Base-by-base conservation (phyloP, 2,113 vertebrate genomes). In the Poecile atricapillus region DNA sequence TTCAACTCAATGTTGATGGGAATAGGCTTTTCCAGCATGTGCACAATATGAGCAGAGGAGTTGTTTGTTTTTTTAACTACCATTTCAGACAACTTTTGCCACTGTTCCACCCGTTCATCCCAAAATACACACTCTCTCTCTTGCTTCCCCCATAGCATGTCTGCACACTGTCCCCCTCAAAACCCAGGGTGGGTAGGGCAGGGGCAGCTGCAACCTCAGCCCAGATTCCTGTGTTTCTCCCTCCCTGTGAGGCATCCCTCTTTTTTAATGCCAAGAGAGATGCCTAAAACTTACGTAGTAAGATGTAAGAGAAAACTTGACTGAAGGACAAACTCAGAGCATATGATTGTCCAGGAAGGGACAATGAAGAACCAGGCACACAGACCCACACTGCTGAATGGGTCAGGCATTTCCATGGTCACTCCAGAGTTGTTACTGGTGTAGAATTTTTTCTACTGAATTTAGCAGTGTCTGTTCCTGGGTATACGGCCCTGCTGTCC, bases 401-500 rank as follows among this genome's bases (percentile, higher is more conserved):
- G 91, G 59, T 84, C 75, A 50, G 84, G 24, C 31, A 41, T 83
- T 78, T 81, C 78, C 5, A 5, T 1, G 1, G 62, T 76, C 41
- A 33, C 59, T 96, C 47, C 30, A n/a, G 74, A 91, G n/a, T 79
- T 7, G 2, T 78, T 79, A 79, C 35, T 41, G 52, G 15, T 82
- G 44, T 67, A 83, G 56, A 69, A 64, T 43, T 80, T 90, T 95
- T 94, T 39, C 83, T 95, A 2, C 49, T 79, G 33, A 81, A 83
- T 95, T 80, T 93, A 85, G 55, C 67, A 55, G 70, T 94, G 73
- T 85, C 74, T 52, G 63, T 76, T 95, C 50, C 77, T 94, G 93
- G 87, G 67, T 83, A 19, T 97, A 30, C 96, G 96, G 97, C 90
- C 82, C 73, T 76, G 43, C 92, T 97, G 91, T 95, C 94, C 87